These are phyloP conservation scores for Centruroides vittatus DNA, from an alignment of 1,140 invertebrate genomes.

Conservation along the genomic window DNA sequence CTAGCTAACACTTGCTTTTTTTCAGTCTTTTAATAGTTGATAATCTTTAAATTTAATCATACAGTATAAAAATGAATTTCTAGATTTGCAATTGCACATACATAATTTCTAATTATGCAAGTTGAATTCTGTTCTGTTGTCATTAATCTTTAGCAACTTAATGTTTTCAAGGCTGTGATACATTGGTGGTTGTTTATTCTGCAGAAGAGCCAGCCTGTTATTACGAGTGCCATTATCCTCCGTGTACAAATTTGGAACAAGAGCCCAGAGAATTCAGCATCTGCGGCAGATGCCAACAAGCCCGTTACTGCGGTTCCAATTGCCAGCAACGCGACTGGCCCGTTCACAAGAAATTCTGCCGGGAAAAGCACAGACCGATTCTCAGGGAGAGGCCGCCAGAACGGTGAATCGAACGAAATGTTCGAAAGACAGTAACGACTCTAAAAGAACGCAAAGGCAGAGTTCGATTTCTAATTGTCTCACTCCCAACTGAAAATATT, in stretches of 20 bases:
- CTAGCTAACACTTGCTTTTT: too few relatives aligned
- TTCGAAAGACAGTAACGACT: too few relatives aligned
- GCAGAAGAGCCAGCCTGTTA: constrained; percentile 31
- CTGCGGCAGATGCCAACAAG: constrained; percentile 39
- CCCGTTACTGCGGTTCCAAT: constrained; percentile 36
- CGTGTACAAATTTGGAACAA: constrained; percentile 39
- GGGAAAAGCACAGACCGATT: constrained; percentile 26
- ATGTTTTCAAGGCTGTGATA: not conserved
- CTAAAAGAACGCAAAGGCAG: too few relatives aligned
- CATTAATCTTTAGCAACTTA: too few relatives aligned
- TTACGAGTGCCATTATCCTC: constrained; percentile 41
- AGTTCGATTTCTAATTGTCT: too few relatives aligned
- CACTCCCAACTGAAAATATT: too few relatives aligned
- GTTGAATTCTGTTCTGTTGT: too few relatives aligned
- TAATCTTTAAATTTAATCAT: too few relatives aligned
- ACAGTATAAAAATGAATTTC: too few relatives aligned
- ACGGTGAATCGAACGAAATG: constrained; percentile 15
- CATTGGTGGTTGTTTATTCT: constrained; percentile 3
- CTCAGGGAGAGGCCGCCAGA: constrained; percentile 24
- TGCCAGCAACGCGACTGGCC: constrained; percentile 40
- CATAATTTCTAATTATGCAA: too few relatives aligned
- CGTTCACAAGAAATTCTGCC: constrained; percentile 34
- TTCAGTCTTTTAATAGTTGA: too few relatives aligned
- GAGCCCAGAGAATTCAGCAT: constrained; percentile 41
- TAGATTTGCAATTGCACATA: too few relatives aligned